Base-by-base conservation (phyloP, 1,140 invertebrate species). In the Ostrea edulis region DNA sequence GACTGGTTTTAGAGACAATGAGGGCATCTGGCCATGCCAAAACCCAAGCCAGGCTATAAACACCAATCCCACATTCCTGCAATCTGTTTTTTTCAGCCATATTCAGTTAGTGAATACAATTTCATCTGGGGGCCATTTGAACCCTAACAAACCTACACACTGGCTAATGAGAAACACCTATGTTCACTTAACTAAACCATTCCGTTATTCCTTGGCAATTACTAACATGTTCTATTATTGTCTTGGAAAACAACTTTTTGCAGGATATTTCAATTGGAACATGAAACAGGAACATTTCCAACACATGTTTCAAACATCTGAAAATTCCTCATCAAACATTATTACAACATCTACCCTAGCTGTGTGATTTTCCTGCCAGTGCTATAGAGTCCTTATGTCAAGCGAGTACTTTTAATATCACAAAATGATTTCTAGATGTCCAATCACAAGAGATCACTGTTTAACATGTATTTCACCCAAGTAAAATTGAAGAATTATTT, bases 51-150 rank as follows among this genome's bases (percentile, higher is more conserved):
- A 62, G 22, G 11, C 68, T 77, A 12, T 77, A 77, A 77, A 77
- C 68, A 77, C 68, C 14, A 25, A 29, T 77, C 25, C 55, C 14
- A 35, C 22, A 77, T 44, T 35, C 29, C 25, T 77, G 68, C 68
- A 77, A 77, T 77, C 68, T 77, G 68, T 22, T 77, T 77, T 77
- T 77, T 77, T 77, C 29, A 77, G 68, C 11, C 68, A 25, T 35
- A 14, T 77, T 77, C 68, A 77, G 68, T 77, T 77, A 77, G 68
- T 77, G 29, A 77, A 77, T 77, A 77, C 68, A 77, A 77, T 77
- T 62, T 77, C 29, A 25, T 77, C 68, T 77, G 68, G 22, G 25
- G 68, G 25, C 68, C 68, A 77, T 77, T 77, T 77, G 68, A 77
- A 77, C 68, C 68, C 29, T 77, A 77, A 35, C 68, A 77, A 77